Percentiles rank a stretch among this genome's conserved stretches.
Evolutionary conservation across 2,888 invertebrate genomes (phyloP).

Genomic region (Chirona hameri): DNA sequence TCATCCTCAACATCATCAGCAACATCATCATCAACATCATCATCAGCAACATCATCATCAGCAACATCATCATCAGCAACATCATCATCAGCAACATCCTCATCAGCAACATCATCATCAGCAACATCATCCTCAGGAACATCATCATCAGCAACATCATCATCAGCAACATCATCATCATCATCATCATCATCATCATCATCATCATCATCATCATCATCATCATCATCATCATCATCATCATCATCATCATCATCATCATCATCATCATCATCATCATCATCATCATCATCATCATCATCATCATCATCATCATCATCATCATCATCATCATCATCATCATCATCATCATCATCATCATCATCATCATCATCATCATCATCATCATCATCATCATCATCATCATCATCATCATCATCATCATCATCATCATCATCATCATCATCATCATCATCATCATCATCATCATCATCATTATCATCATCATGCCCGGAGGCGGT

Average conservation of each 20-base stretch:
- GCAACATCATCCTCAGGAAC: too few species aligned
- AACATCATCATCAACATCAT: too few species aligned
- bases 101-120: too few species aligned
- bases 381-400: conserved; percentile 22
- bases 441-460: not conserved
- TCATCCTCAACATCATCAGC: too few species aligned
- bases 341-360: conserved; percentile 22
- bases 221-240: conserved; percentile 22
- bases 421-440: conserved; percentile 5
- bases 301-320: conserved; percentile 22
- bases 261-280: conserved; percentile 22
- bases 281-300: conserved; percentile 22
- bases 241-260: conserved; percentile 22
- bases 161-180: conserved; percentile 22
- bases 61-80: too few species aligned
- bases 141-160: too few species aligned
- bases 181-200: conserved; percentile 22
- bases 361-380: conserved; percentile 22
- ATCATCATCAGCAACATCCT: too few species aligned
- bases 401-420: conserved; percentile 1
- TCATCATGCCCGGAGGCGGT: not conserved
- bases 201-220: conserved; percentile 22
- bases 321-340: conserved; percentile 22
- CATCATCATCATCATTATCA: conserved; percentile 22
- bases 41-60: too few species aligned